Evolutionary conservation across 1,140 invertebrate species (phyloP).

Genomic region (Hyles euphorbiae): DNA sequence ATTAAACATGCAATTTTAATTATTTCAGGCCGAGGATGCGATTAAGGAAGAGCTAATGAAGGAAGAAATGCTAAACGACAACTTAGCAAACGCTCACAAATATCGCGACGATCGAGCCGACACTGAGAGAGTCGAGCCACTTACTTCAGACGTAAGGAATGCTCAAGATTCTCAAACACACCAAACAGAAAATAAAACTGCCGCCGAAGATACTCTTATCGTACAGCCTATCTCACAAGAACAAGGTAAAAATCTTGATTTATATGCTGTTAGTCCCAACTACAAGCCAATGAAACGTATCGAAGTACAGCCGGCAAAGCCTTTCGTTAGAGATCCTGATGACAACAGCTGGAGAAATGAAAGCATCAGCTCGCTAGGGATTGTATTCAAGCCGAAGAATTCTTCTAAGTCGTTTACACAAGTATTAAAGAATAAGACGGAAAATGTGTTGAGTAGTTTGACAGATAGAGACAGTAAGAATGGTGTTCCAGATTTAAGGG

Average conservation of each 20-base stretch:
- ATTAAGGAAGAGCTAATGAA: constrained; percentile 52
- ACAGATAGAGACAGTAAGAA: constrained; percentile 44
- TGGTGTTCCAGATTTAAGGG: constrained; percentile 50
- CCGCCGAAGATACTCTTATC: constrained; percentile 24
- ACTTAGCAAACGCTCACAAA: constrained; percentile 34
- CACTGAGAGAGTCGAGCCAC: constrained; percentile 1
- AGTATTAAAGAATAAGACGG: constrained; percentile 66
- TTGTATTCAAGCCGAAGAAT: constrained; percentile 68
- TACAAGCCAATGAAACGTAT: constrained; percentile 64
- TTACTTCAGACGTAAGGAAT: not conserved
- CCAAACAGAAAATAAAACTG: not conserved
- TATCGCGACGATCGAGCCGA: constrained; percentile 8
- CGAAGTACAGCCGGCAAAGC: constrained; percentile 54
- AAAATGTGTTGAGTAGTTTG: constrained; percentile 47
- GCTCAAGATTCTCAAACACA: not conserved
- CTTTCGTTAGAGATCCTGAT: constrained; percentile 55
- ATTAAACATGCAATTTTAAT: constrained; percentile 12
- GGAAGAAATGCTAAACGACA: constrained; percentile 41
- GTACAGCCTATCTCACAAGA: constrained; percentile 42
- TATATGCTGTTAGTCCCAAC: constrained; percentile 52
- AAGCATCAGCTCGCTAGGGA: constrained; percentile 62
- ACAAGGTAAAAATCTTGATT: constrained; percentile 29
- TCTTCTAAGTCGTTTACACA: constrained; percentile 64
- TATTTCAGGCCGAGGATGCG: constrained; percentile 48
- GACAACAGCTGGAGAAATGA: constrained; percentile 70